Percentiles rank a stretch among this genome's conserved stretches.
These are phyloP conservation scores for Palloptera scutellata DNA, from an alignment of 2,888 invertebrate genomes.

Conservation along the genomic window DNA sequence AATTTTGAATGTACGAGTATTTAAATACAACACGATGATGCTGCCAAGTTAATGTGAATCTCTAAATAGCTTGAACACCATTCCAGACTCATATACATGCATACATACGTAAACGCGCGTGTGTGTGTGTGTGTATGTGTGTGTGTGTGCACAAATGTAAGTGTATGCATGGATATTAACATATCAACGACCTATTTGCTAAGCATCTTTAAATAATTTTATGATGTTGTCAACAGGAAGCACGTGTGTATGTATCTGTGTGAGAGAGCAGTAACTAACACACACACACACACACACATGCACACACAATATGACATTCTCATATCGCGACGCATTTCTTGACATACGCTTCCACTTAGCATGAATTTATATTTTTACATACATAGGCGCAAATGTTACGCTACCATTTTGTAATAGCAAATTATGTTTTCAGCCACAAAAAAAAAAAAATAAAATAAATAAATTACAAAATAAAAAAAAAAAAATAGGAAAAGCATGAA, in stretches of 20 bases:
- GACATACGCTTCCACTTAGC: conserved; percentile 44
- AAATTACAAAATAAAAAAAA: too few relatives aligned
- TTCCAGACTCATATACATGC: not conserved
- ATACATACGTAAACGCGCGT: not conserved
- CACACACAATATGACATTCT: conserved; percentile 5
- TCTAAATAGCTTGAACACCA: too few relatives aligned
- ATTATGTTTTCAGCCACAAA: not conserved
- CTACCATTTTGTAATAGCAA: conserved; percentile 7
- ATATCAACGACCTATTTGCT: conserved; percentile 51
- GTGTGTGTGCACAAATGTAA: conserved; percentile 8
- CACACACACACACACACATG: conserved; percentile 16
- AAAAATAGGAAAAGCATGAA: too few relatives aligned
- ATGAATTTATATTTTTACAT: conserved; percentile 55
- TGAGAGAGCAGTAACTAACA: not conserved
- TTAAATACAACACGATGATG: too few relatives aligned
- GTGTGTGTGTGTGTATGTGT: conserved; percentile 14
- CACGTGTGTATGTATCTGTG: conserved; percentile 16
- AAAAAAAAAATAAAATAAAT: not conserved
- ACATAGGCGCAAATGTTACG: conserved; percentile 43
- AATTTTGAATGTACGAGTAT: too few relatives aligned
- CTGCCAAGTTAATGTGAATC: too few relatives aligned
- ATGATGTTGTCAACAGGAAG: conserved; percentile 45
- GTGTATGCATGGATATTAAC: conserved; percentile 15
- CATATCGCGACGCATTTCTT: conserved; percentile 9
- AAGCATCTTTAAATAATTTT: conserved; percentile 54